A percentile compares a stretch with the other conserved stretches of the same genome.
Conservation (phyloP, 1,140 invertebrate species). For the Zaprionus capensis region DNA sequence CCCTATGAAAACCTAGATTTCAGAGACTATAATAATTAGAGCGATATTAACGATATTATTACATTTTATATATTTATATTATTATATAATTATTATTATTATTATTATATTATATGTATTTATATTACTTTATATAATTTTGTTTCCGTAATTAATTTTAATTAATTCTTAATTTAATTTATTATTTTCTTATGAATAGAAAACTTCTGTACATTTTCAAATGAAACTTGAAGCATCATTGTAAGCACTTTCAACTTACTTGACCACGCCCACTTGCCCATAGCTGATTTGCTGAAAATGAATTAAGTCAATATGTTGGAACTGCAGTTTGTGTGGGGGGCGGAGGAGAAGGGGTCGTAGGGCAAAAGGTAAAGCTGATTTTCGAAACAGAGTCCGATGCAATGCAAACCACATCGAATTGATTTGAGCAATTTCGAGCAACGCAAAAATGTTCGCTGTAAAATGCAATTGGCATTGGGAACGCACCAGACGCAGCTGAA, state of each 20-base stretch:
- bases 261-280: not conserved
- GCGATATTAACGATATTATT: too few relatives aligned
- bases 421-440: constrained; percentile 74
- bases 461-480: constrained; percentile 68
- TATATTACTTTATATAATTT: too few relatives aligned
- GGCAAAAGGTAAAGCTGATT: constrained; percentile 33
- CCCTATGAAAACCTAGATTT: too few relatives aligned
- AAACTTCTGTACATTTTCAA: not conserved
- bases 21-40: too few relatives aligned
- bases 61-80: too few relatives aligned
- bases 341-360: not conserved
- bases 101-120: too few relatives aligned
- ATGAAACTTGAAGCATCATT: not conserved
- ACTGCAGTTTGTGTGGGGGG: not conserved
- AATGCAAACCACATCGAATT: constrained; percentile 74
- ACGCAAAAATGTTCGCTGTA: constrained; percentile 64
- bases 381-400: constrained; percentile 48
- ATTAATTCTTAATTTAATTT: too few relatives aligned
- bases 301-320: not conserved
- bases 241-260: not conserved
- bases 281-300: not conserved
- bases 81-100: too few relatives aligned
- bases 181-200: too few relatives aligned
- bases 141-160: too few relatives aligned
- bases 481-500: constrained; percentile 29